A percentile compares a stretch with the other conserved stretches of the same genome.
Evolutionary conservation across 2,797 vertebrate genomes (phyloP).

Genomic region (Eulemur albifrons): DNA sequence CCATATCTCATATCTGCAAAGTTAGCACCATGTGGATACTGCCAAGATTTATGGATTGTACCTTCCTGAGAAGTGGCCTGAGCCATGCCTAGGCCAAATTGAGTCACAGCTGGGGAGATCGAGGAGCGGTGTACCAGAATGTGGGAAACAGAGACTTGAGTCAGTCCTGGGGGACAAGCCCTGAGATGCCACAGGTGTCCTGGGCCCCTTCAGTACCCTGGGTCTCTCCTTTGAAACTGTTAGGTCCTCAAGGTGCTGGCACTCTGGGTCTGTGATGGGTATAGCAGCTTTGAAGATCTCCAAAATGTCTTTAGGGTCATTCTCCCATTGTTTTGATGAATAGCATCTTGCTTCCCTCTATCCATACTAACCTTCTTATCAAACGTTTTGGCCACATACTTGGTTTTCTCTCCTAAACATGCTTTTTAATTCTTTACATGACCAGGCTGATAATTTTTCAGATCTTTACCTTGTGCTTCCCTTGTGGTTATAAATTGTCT

Average conservation of each 20-base stretch:
- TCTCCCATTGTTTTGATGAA: neutral
- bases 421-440: neutral
- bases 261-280: neutral
- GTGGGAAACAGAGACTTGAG: neutral
- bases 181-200: neutral
- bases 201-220: neutral
- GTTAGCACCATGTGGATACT: neutral
- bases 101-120: neutral
- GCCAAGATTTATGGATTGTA: neutral
- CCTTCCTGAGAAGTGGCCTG: neutral
- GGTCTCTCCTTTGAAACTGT: neutral
- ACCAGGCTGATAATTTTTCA: neutral
- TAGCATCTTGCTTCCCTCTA: neutral
- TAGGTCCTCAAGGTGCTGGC: neutral
- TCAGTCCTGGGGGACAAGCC: neutral
- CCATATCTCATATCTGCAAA: neutral
- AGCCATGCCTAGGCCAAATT: neutral
- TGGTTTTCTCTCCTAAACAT: neutral
- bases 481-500: neutral
- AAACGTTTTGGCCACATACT: neutral
- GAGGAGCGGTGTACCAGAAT: neutral
- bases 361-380: neutral
- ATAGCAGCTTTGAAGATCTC: neutral
- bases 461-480: neutral
- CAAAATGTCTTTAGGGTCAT: neutral